These are phyloP conservation scores for Drosophila jambulina DNA, from an alignment of 1,140 invertebrate genomes.

Conservation along the genomic window DNA sequence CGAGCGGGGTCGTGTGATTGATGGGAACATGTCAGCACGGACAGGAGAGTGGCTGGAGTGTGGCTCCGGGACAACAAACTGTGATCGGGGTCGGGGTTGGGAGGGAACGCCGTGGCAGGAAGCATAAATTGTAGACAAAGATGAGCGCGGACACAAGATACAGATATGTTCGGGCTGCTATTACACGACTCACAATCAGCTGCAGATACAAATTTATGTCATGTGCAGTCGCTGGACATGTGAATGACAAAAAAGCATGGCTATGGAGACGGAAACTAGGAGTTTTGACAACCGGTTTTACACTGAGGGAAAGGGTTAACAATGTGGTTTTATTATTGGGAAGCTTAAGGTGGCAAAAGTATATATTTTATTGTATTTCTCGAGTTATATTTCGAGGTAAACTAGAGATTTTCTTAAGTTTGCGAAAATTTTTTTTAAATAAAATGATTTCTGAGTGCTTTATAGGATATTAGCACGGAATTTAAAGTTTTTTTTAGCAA, in stretches of 20 bases:
- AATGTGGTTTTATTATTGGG: background rate
- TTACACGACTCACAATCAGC: constrained; percentile 60
- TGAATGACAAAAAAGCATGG: constrained; percentile 59
- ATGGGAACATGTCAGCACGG: constrained; percentile 70
- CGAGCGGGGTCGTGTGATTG: constrained; percentile 63
- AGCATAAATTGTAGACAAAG: constrained; percentile 77
- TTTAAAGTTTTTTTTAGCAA: background rate
- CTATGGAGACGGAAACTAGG: constrained; percentile 5
- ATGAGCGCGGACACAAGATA: constrained; percentile 62
- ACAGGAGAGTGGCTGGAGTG: constrained; percentile 26
- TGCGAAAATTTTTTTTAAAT: background rate
- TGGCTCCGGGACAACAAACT: background rate
- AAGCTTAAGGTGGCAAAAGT: too few relatives aligned
- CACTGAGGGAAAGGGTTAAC: background rate
- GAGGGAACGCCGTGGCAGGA: constrained; percentile 42
- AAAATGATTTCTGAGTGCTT: background rate
- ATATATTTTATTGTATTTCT: background rate
- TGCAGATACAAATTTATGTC: constrained; percentile 79
- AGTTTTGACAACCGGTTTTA: constrained; percentile 73
- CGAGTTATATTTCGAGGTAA: too few relatives aligned
- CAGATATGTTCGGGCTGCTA: constrained; percentile 40
- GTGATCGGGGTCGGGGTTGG: background rate
- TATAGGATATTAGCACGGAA: background rate
- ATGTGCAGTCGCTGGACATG: constrained; percentile 60
- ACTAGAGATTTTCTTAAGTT: too few relatives aligned